Evolutionary conservation across 2,888 invertebrate genomes (phyloP).

Genomic region (Cetonia aurata): DNA sequence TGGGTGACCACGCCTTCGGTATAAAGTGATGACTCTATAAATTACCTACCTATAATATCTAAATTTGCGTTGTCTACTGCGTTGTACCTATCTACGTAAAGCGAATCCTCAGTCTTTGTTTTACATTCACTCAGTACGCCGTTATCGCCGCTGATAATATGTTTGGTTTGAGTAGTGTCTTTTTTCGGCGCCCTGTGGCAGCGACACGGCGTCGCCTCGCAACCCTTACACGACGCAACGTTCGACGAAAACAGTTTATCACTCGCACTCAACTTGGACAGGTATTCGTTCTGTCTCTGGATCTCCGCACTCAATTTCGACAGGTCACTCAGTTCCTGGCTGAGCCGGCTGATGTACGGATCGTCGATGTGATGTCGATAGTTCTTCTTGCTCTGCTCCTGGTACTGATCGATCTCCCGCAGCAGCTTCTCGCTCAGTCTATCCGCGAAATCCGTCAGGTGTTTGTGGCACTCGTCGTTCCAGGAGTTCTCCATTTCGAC

Average conservation of each 20-base stretch:
- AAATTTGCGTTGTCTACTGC: conserved; percentile 45
- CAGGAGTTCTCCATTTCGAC: conserved; percentile 61
- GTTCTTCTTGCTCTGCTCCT: conserved; percentile 67
- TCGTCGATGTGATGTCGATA: conserved; percentile 69
- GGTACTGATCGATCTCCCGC: conserved; percentile 79
- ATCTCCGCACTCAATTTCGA: conserved; percentile 72
- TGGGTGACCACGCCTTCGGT: no score
- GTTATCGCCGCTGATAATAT: conserved; percentile 57
- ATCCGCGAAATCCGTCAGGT: conserved; percentile 84
- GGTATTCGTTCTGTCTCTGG: conserved; percentile 72
- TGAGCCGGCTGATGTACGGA: conserved; percentile 72
- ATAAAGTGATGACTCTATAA: background rate
- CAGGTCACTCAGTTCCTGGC: conserved; percentile 71
- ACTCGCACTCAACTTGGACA: conserved; percentile 70
- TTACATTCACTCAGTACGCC: conserved; percentile 3
- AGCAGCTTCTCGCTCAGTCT: conserved; percentile 85
- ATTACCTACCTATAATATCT: conserved; percentile 39
- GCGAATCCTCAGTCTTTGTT: conserved; percentile 33
- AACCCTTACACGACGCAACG: conserved; percentile 67
- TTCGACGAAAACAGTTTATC: conserved; percentile 61
- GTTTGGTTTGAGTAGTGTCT: conserved; percentile 51
- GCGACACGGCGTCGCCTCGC: conserved; percentile 63
- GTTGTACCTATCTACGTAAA: conserved; percentile 51
- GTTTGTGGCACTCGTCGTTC: conserved; percentile 77
- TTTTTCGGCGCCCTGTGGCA: conserved; percentile 28